Percentiles rank a stretch among this genome's conserved stretches.
phyloP scores from a whole-genome alignment of 2,797 vertebrate species.

The Babyrousa celebensis region DNA sequence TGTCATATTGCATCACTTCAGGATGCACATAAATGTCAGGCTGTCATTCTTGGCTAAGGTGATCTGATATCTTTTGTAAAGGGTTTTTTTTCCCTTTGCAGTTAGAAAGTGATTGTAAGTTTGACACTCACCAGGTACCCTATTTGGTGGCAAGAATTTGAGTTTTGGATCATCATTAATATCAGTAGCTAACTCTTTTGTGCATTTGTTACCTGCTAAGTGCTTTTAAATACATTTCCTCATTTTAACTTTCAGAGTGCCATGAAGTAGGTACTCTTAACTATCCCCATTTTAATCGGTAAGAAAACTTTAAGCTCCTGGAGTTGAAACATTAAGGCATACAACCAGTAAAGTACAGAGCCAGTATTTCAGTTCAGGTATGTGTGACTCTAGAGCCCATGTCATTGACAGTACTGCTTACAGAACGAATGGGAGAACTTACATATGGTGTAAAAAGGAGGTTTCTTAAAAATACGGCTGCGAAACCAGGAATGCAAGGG shows the following conservation, averaged over 20 bases:
- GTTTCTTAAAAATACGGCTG: not conserved
- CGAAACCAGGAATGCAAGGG: not conserved
- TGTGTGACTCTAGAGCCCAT: not conserved
- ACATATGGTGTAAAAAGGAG: not conserved
- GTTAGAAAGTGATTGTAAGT: conserved; percentile 6
- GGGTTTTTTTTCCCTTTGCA: not conserved
- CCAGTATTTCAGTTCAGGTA: not conserved
- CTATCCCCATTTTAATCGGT: not conserved
- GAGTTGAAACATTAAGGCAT: not conserved
- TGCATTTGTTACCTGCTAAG: not conserved
- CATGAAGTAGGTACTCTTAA: not conserved
- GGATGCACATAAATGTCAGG: not conserved
- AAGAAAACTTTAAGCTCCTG: not conserved
- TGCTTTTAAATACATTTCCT: conserved; percentile 22
- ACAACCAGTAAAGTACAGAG: conserved; percentile 7
- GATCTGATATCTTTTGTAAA: not conserved
- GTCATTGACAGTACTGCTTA: not conserved
- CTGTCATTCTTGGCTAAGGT: not conserved
- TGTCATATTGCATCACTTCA: not conserved
- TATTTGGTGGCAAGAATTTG: conserved; percentile 20
- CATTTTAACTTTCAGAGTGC: not conserved
- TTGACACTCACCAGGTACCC: not conserved
- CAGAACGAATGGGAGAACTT: not conserved
- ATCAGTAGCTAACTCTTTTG: conserved; percentile 24
- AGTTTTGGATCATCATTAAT: not conserved